Conservation (phyloP, 53 echinoderm and acorn worm species). For the Stichopus horrens region DNA sequence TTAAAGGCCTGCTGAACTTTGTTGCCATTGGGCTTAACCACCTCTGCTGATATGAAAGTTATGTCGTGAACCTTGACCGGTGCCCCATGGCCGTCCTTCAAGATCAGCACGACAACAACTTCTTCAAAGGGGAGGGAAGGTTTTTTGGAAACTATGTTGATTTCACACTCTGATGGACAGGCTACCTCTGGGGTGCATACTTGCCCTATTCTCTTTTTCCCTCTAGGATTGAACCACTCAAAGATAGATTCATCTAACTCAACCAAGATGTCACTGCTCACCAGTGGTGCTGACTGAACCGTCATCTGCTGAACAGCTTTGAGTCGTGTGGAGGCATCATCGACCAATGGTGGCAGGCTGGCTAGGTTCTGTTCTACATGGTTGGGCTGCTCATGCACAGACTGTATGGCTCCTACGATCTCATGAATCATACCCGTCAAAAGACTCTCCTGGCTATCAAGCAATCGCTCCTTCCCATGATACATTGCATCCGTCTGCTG, state of each 20-base stretch:
- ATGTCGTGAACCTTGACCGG: constrained; percentile 34
- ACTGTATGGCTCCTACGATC: constrained; percentile 6
- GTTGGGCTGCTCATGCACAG: constrained; percentile 8
- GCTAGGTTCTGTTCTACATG: constrained; percentile 5
- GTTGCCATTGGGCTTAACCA: constrained; percentile 24
- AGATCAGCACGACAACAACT: constrained; percentile 20
- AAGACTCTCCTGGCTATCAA: constrained; percentile 46
- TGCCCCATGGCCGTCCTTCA: constrained; percentile 43
- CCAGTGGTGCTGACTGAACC: constrained; percentile 2
- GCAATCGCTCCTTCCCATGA: constrained; percentile 52
- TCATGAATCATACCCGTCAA: neutral
- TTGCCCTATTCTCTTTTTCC: constrained; percentile 1
- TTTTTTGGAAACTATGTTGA: constrained; percentile 1
- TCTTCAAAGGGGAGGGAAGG: constrained; percentile 13
- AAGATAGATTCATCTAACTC: constrained; percentile 6
- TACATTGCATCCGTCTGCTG: constrained; percentile 53
- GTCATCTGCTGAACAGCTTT: neutral
- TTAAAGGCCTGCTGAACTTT: constrained; percentile 38
- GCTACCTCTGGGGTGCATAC: constrained; percentile 21
- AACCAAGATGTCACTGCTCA: constrained; percentile 36
- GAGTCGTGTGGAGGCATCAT: constrained; percentile 28
- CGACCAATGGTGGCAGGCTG: constrained; percentile 35
- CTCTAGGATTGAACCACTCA: constrained; percentile 20
- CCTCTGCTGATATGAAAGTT: constrained; percentile 32
- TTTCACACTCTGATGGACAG: constrained; percentile 8